Conservation (phyloP, 2,888 invertebrate species). For the Azorinus chamasolen region DNA sequence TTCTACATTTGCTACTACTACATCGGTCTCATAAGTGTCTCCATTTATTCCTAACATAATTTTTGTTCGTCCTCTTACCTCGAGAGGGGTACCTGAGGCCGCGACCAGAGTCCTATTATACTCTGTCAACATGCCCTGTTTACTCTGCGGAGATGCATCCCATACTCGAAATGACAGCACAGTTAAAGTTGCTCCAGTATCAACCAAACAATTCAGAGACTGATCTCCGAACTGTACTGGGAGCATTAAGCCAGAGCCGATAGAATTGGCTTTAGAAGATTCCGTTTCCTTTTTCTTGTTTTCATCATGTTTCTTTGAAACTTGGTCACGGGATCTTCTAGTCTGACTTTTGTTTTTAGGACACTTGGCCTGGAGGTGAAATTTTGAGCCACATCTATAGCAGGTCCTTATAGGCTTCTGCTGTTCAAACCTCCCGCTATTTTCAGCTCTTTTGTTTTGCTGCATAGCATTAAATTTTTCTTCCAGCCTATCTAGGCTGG, state of each 20-base stretch:
- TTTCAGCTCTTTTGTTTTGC: no score
- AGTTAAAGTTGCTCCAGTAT: slow-evolving; percentile 22
- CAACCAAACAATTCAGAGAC: neutral
- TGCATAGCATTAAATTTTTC: no score
- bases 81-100: neutral
- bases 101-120: neutral
- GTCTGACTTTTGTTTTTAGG: neutral
- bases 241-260: neutral
- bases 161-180: slow-evolving; percentile 19
- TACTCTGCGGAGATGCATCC: neutral
- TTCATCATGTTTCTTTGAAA: neutral
- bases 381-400: neutral
- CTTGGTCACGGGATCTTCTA: neutral
- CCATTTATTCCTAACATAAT: no score
- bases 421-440: no score
- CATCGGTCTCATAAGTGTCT: no score
- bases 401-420: no score
- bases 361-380: neutral
- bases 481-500: no score
- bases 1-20: slow-evolving; percentile 23
- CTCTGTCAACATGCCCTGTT: neutral
- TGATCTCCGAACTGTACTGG: neutral
- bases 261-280: neutral
- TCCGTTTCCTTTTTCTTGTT: neutral
- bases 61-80: neutral